phyloP scores from a whole-genome alignment of 2,797 vertebrate species.

The Chaetophractus vellerosus region DNA sequence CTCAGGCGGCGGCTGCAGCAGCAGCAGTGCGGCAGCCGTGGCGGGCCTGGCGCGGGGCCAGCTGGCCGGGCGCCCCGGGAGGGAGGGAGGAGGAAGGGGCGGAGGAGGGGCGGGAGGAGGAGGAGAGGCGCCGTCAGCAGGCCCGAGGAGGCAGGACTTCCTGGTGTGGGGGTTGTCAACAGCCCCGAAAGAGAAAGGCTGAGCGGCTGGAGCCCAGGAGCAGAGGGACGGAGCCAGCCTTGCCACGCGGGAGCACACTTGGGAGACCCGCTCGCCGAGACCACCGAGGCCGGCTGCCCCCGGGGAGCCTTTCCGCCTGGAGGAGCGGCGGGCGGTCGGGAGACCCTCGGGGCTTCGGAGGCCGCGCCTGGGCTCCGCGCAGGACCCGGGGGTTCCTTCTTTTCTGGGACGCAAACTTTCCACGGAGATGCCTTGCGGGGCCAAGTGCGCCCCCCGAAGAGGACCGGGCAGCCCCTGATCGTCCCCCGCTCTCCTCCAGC shows the following conservation, averaged over 20 bases:
- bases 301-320: not conserved
- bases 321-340: not conserved
- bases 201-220: not conserved
- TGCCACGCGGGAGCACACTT: slow-evolving; percentile 52
- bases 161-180: slow-evolving; percentile 88
- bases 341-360: slow-evolving; percentile 46
- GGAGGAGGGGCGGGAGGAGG: slow-evolving; percentile 60
- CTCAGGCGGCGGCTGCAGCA: slow-evolving; percentile 49
- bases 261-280: not conserved
- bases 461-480: slow-evolving; percentile 54
- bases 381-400: slow-evolving; percentile 52
- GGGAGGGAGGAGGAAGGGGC: slow-evolving; percentile 21
- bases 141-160: slow-evolving; percentile 87
- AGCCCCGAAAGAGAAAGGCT: slow-evolving; percentile 79
- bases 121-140: slow-evolving; percentile 83
- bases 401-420: slow-evolving; percentile 77
- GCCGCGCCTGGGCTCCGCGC: slow-evolving; percentile 35
- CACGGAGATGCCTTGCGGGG: slow-evolving; percentile 74
- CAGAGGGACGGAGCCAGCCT: not conserved
- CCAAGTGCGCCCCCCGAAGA: slow-evolving; percentile 22
- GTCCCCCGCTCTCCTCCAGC: not conserved
- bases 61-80: slow-evolving; percentile 78
- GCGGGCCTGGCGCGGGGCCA: slow-evolving; percentile 78
- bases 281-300: not conserved
- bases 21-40: slow-evolving; percentile 42